Evolutionary conservation across 2,888 invertebrate genomes (phyloP), one percentile per base, ranked within the genome.

Genomic region (Ophion ellenae): DNA sequence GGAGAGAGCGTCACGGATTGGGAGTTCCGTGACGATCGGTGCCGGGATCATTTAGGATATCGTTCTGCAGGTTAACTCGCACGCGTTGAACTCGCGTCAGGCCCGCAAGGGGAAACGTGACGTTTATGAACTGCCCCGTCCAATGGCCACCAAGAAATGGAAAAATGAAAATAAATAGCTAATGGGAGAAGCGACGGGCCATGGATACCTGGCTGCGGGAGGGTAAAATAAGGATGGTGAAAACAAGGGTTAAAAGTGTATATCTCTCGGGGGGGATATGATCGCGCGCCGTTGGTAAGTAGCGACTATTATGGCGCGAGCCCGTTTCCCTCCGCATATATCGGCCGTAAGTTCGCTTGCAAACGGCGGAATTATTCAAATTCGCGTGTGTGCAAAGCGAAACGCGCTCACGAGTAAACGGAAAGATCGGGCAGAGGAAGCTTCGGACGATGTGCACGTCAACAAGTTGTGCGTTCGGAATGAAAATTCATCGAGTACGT

Each of bases 331-430:
- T 86, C 86, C 88, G 87, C 88, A 87, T 89, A 88, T 86, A 81
- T 80, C 84, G 88, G 86, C 89, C 20, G 89, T 89, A 90, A 91
- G 91, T 91, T 90, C 89, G 93, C 92, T 88, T 93, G 90, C 89
- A 92, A 93, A 93, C 91, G 92, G 88, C 88, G 83, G 85, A 92
- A 93, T 93, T 93, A 93, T 93, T 93, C 90, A 93, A 93, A 93
- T 89, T 88, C 76, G 71, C 87, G 89, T 86, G 47, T 47, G 88
- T 88, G 87, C 88, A 87, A 83, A 86, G 75, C 81, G 76, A 67
- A 80, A 67, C 70, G 82, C 83, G 74, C 74, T 85, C 78, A 83
- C 89, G 87, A 89, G 88, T 83, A 84, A 71, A 69, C 73, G 53
- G 85, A 78, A 87, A 87, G 86, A 88, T 84, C 84, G 86, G 32